Evolutionary conservation across 2,113 vertebrate genomes (phyloP), one percentile per base, ranked within the genome.

Genomic region (Telmatochromis brachygnathus): DNA sequence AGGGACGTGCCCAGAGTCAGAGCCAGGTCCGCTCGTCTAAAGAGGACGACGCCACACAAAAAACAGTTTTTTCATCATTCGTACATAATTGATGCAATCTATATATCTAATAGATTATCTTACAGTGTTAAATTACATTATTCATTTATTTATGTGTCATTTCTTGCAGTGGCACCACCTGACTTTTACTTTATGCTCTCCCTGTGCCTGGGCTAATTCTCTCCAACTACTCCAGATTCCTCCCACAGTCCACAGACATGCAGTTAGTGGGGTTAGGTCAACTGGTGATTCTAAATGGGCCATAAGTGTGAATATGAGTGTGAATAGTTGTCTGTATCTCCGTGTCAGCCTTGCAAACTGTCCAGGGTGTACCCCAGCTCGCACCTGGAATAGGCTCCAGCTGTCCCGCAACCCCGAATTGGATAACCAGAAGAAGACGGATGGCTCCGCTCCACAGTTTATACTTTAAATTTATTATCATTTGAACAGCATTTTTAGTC

Each of bases 1-100:
- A 99, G 92, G 11, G 98, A 99, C 1, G 98, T 99, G 47, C 99
- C 99, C 89, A 99, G 94, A 0, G 99, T 98, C 93, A 99, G 77
- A 0, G 98, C 97, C 92, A 99, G 92, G 93, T 99, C 98, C 0
- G 98, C 98, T 62, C 93, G 97, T 92, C 99, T 99, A 9, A 28
- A 35, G 56, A 83, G 35, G 75, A 13, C 23, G 6, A 51, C 2
- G 1, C 51, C 51, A 55, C 17, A 51, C 21, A 30, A 35, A 42
- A 55, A 75, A 1, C 51, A 2, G 0, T 54, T 68, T 2, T 2
- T 73, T 39, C 37, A 55, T 53, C 55, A 15, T 45, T 58, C 4
- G 9, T 60, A 60, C 14, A 75, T 75, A 28, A 75, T 47, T 47
- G 23, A 47, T 75, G 23, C 5, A 17, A 47, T 12, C 9, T 28